Evolutionary conservation across 2,888 invertebrate species (phyloP).

Genomic region (Himalopsyche anomala): DNA sequence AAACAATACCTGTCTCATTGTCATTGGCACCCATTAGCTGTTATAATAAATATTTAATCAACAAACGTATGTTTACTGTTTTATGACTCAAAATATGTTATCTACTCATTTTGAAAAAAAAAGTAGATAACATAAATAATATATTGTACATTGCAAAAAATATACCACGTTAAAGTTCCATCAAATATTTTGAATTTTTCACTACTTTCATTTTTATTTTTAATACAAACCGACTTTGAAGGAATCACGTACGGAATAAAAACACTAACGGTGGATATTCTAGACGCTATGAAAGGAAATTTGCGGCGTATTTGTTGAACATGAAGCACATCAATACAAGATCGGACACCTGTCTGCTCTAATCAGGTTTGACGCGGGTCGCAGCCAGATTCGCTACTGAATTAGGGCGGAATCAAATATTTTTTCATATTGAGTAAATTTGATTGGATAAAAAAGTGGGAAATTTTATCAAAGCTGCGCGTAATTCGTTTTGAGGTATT

Average conservation of each 20-base stretch:
- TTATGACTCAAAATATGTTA: no score
- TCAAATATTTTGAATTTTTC: background rate
- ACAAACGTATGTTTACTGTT: no score
- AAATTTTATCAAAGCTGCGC: conserved; percentile 12
- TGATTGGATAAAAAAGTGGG: conserved; percentile 14
- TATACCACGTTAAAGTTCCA: background rate
- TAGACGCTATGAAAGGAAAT: background rate
- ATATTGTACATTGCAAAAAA: background rate
- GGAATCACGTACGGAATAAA: background rate
- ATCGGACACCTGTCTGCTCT: conserved; percentile 17
- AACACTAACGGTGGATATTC: background rate
- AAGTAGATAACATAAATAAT: no score
- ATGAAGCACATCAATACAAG: conserved; percentile 37
- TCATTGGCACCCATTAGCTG: no score
- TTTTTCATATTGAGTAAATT: conserved; percentile 4
- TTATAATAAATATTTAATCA: no score
- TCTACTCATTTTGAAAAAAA: no score
- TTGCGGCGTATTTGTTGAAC: conserved; percentile 31
- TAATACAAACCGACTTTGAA: background rate
- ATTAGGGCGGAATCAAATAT: conserved; percentile 10
- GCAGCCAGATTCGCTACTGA: background rate
- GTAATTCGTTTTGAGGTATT: conserved; percentile 16
- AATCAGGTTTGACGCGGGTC: conserved; percentile 37
- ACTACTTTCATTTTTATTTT: background rate
- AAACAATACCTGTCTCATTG: no score